Evolutionary conservation across 2,113 vertebrate species (phyloP).

Genomic region (Amphiprion percula): DNA sequence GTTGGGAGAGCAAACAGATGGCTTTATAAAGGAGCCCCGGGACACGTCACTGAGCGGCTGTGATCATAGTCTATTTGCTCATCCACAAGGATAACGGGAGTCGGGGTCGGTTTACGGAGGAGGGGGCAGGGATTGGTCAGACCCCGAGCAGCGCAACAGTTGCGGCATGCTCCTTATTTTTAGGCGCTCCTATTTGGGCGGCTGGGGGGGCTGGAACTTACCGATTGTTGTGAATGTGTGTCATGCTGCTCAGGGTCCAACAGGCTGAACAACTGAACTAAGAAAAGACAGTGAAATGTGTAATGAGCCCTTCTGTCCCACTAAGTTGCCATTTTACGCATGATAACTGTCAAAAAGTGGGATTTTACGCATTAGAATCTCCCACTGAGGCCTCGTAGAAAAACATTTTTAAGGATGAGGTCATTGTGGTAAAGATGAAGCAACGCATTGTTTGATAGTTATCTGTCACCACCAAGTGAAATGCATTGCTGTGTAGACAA

Average conservation of each 20-base stretch:
- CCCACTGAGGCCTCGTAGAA: not conserved
- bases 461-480: constrained; percentile 68
- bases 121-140: constrained; percentile 72
- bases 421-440: constrained; percentile 48
- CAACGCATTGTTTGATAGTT: constrained; percentile 34
- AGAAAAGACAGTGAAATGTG: constrained; percentile 73
- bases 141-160: constrained; percentile 69
- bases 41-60: constrained; percentile 86
- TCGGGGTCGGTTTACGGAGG: constrained; percentile 76
- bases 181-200: constrained; percentile 81
- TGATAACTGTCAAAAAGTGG: constrained; percentile 2
- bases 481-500: constrained; percentile 49
- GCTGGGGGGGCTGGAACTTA: constrained; percentile 38
- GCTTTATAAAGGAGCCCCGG: constrained; percentile 81
- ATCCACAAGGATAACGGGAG: constrained; percentile 69
- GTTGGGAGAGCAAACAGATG: constrained; percentile 51
- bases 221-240: constrained; percentile 72
- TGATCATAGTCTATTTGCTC: constrained; percentile 84
- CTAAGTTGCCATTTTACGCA: not conserved
- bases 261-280: constrained; percentile 67
- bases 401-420: constrained; percentile 39
- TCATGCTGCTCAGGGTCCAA: constrained; percentile 53
- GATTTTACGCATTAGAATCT: not conserved
- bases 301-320: not conserved
- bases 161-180: constrained; percentile 84